These are phyloP conservation scores for Rhinatrema bivittatum DNA, from an alignment of 2,797 vertebrate species.

Conservation along the genomic window DNA sequence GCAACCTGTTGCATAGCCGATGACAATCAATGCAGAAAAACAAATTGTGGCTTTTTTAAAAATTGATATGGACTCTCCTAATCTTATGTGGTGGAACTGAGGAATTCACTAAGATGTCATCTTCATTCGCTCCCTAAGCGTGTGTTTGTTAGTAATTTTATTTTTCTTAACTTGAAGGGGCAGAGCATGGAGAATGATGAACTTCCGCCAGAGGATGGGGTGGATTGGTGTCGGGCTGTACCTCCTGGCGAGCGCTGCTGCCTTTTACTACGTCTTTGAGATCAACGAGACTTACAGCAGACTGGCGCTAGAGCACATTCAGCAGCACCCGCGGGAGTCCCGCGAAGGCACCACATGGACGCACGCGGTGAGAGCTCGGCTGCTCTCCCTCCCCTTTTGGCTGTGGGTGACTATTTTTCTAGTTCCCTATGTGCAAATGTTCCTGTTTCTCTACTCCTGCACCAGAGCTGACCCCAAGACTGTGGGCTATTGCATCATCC, in stretches of 20 bases:
- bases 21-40: too few relatives aligned
- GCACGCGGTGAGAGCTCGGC: constrained; percentile 65
- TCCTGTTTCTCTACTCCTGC: constrained; percentile 94
- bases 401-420: constrained; percentile 82
- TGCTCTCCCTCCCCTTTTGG: constrained; percentile 84
- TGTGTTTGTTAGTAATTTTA: too few relatives aligned
- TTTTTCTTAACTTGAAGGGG: constrained; percentile 39
- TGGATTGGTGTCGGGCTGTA: constrained; percentile 87
- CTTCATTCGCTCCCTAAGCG: too few relatives aligned
- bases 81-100: too few relatives aligned
- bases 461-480: constrained; percentile 87
- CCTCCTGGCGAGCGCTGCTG: constrained; percentile 73
- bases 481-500: constrained; percentile 88
- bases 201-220: constrained; percentile 96
- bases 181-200: constrained; percentile 99
- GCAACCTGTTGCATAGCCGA: too few relatives aligned
- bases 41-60: too few relatives aligned
- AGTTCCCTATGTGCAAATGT: constrained; percentile 89
- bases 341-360: constrained; percentile 62
- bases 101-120: too few relatives aligned
- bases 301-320: constrained; percentile 77
- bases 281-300: constrained; percentile 81
- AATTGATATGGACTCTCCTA: too few relatives aligned
- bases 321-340: constrained; percentile 51
- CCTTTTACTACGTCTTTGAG: constrained; percentile 87